Conservation (phyloP, 2,888 invertebrate genomes). For the Campaea margaritaria region DNA sequence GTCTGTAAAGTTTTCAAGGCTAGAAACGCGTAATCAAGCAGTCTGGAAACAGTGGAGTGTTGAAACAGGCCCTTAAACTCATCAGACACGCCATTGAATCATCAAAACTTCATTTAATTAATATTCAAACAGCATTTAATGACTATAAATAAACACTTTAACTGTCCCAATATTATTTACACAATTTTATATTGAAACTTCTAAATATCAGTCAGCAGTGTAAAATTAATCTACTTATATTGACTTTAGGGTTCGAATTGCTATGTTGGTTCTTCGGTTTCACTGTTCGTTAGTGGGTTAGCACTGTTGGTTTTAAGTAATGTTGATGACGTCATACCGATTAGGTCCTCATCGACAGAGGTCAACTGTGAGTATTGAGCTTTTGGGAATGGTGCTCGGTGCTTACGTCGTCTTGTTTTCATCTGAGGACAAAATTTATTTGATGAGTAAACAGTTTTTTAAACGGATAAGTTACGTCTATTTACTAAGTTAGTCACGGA, state of each 20-base stretch:
- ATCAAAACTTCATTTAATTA: slow-evolving; percentile 3
- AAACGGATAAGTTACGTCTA: too few species aligned
- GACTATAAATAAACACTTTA: slow-evolving; percentile 43
- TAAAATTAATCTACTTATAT: slow-evolving; percentile 71
- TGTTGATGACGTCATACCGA: slow-evolving; percentile 67
- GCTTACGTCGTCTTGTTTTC: slow-evolving; percentile 64
- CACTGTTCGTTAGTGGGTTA: slow-evolving; percentile 54
- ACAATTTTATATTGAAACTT: slow-evolving; percentile 64
- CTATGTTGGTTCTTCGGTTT: slow-evolving; percentile 78
- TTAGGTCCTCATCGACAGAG: slow-evolving; percentile 74
- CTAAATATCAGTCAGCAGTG: slow-evolving; percentile 83
- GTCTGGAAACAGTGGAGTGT: neutral
- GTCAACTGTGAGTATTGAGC: slow-evolving; percentile 77
- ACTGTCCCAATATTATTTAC: slow-evolving; percentile 56
- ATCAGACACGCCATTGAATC: slow-evolving; percentile 22
- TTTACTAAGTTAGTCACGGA: too few species aligned
- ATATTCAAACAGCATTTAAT: slow-evolving; percentile 30
- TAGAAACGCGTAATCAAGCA: too few species aligned
- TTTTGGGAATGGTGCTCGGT: slow-evolving; percentile 64
- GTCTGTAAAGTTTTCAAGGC: too few species aligned
- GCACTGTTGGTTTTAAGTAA: slow-evolving; percentile 50
- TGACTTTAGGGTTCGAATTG: slow-evolving; percentile 62
- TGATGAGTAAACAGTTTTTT: neutral
- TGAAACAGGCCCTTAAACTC: slow-evolving; percentile 3
- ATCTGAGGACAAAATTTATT: slow-evolving; percentile 58